These are phyloP conservation scores for Drosophila mojavensis DNA, from an alignment of 1,140 invertebrate genomes.

Conservation along the genomic window DNA sequence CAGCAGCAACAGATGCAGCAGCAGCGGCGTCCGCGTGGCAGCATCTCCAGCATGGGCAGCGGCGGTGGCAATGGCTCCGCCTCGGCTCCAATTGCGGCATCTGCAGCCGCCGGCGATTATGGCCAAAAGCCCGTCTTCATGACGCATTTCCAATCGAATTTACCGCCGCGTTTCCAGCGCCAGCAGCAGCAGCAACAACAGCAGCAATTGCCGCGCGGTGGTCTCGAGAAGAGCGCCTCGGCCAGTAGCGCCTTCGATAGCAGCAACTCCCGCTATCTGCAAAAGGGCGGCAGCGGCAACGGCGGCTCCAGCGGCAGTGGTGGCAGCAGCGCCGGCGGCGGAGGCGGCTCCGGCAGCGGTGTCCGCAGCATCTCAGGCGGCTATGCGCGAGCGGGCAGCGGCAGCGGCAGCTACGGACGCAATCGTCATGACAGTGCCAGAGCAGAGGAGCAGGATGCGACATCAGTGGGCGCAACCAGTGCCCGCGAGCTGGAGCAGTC, in stretches of 20 bases:
- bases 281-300: constrained; percentile 49
- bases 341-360: constrained; percentile 48
- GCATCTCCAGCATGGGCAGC: constrained; percentile 60
- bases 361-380: constrained; percentile 65
- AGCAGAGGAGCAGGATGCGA: constrained; percentile 64
- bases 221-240: constrained; percentile 84
- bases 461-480: constrained; percentile 41
- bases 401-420: constrained; percentile 58
- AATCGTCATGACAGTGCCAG: constrained; percentile 77
- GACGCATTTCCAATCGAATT: constrained; percentile 90
- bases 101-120: constrained; percentile 44
- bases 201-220: constrained; percentile 58
- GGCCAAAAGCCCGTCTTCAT: constrained; percentile 86
- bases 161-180: constrained; percentile 94
- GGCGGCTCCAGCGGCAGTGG: constrained; percentile 36
- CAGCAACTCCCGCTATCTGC: constrained; percentile 80
- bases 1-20: constrained; percentile 22
- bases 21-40: constrained; percentile 62
- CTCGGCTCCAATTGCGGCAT: constrained; percentile 11
- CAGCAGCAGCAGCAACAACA: constrained; percentile 86
- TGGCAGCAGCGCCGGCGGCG: constrained; percentile 51
- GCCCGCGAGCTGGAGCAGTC: constrained; percentile 43
- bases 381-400: constrained; percentile 51
- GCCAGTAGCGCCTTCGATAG: constrained; percentile 84
- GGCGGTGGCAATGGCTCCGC: constrained; percentile 34